phyloP scores from a whole-genome alignment of 2,797 vertebrate genomes.

The Leptoclinus maculatus region DNA sequence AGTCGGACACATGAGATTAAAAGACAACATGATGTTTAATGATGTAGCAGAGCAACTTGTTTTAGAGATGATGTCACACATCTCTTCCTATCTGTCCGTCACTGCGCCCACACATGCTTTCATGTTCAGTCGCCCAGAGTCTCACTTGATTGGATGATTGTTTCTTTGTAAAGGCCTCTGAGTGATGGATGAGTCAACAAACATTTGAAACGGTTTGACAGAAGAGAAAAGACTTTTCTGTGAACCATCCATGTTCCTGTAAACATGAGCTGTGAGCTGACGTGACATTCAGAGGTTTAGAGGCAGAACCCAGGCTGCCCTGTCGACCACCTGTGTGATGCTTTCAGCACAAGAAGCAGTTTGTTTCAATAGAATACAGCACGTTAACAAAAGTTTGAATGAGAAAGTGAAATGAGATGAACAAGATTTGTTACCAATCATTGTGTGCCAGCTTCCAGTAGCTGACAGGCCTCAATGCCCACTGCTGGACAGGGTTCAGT shows the following conservation, averaged over 20 bases:
- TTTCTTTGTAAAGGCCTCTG: no score
- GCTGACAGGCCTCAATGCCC: constrained; percentile 2
- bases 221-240: not conserved
- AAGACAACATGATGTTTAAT: not conserved
- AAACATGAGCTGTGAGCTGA: not conserved
- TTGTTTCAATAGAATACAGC: not conserved
- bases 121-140: no score
- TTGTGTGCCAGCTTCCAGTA: not conserved
- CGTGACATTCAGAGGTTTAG: not conserved
- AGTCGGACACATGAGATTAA: not conserved
- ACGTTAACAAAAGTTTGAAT: not conserved
- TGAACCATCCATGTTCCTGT: not conserved
- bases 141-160: no score
- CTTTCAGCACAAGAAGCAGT: not conserved
- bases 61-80: not conserved
- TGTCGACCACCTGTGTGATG: not conserved
- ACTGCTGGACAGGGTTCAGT: not conserved
- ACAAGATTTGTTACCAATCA: not conserved
- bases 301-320: not conserved
- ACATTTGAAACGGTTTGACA: no score
- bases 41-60: no score
- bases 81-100: not conserved
- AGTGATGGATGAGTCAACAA: no score
- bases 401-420: not conserved
- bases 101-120: no score